Conservation (phyloP, 2,888 invertebrate genomes). For the Ectemnius cavifrons region DNA sequence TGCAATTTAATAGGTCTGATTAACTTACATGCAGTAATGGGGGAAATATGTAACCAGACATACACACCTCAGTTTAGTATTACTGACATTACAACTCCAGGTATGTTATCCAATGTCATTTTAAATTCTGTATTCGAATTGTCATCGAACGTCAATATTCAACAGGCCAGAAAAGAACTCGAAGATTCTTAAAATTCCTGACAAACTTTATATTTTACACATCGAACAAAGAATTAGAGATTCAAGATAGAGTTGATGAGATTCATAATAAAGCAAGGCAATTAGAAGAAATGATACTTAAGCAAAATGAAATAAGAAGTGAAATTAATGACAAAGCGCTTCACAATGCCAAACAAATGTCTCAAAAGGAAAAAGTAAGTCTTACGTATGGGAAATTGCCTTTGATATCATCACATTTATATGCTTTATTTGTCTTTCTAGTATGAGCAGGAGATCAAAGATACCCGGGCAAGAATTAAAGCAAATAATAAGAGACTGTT, state of each 20-base stretch:
- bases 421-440: slow-evolving; percentile 22
- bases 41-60: slow-evolving; percentile 55
- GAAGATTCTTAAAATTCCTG: slow-evolving; percentile 58
- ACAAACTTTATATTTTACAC: slow-evolving; percentile 65
- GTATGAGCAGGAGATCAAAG: slow-evolving; percentile 49
- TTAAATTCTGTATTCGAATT: not conserved
- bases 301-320: slow-evolving; percentile 37
- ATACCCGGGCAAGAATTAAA: slow-evolving; percentile 26
- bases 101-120: slow-evolving; percentile 27
- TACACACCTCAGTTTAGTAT: slow-evolving; percentile 61
- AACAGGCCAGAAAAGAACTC: slow-evolving; percentile 68
- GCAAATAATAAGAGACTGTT: slow-evolving; percentile 31
- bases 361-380: slow-evolving; percentile 53
- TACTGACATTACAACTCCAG: slow-evolving; percentile 64
- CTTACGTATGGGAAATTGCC: not conserved
- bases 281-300: slow-evolving; percentile 40
- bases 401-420: slow-evolving; percentile 7
- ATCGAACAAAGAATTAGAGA: slow-evolving; percentile 41
- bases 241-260: slow-evolving; percentile 46
- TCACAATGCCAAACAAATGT: slow-evolving; percentile 47
- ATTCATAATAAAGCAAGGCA: slow-evolving; percentile 35
- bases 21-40: slow-evolving; percentile 59
- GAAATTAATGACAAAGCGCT: slow-evolving; percentile 44
- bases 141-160: not conserved
- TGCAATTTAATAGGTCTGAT: slow-evolving; percentile 54